Percentiles rank a stretch among this genome's conserved stretches.
These are phyloP conservation scores for Microctenopoma stevenorrisi DNA, from an alignment of 2,797 vertebrate genomes.

Conservation along the genomic window DNA sequence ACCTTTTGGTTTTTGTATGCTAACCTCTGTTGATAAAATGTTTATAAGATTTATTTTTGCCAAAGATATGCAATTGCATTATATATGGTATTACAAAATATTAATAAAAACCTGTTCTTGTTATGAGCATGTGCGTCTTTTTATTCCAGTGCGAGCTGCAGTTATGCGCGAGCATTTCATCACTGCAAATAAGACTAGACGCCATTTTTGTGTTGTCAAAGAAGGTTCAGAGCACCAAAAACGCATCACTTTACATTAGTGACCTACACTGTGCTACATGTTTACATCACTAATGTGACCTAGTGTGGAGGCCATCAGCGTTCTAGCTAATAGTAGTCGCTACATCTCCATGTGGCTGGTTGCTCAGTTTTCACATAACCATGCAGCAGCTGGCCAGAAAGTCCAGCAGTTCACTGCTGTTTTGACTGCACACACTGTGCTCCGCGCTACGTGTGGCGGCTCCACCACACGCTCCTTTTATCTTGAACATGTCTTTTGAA, in stretches of 20 bases:
- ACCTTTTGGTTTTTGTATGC: constrained; percentile 99
- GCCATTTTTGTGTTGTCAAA: too few relatives aligned
- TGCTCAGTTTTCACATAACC: constrained; percentile 55
- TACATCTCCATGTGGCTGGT: constrained; percentile 24
- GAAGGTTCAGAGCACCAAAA: too few relatives aligned
- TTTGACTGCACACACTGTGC: constrained; percentile 64
- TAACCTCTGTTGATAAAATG: constrained; percentile 99
- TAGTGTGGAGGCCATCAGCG: constrained; percentile 58
- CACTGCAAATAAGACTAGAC: neutral
- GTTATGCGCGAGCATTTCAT: neutral
- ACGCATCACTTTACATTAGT: constrained; percentile 23
- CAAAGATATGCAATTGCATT: constrained; percentile 99
- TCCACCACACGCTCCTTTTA: constrained; percentile 45
- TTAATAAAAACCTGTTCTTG: constrained; percentile 91
- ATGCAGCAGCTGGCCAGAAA: constrained; percentile 51
- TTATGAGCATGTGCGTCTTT: constrained; percentile 76
- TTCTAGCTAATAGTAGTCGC: constrained; percentile 9
- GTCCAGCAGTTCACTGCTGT: constrained; percentile 58
- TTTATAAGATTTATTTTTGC: constrained; percentile 99
- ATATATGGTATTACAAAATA: constrained; percentile 99
- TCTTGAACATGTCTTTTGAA: constrained; percentile 37
- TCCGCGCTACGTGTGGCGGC: constrained; percentile 45
- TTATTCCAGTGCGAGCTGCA: constrained; percentile 13
- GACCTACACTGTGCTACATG: neutral
- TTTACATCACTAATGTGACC: constrained; percentile 58